phyloP scores from a whole-genome alignment of 2,888 invertebrate species.

The Spatulosminthurus flaviceps region DNA sequence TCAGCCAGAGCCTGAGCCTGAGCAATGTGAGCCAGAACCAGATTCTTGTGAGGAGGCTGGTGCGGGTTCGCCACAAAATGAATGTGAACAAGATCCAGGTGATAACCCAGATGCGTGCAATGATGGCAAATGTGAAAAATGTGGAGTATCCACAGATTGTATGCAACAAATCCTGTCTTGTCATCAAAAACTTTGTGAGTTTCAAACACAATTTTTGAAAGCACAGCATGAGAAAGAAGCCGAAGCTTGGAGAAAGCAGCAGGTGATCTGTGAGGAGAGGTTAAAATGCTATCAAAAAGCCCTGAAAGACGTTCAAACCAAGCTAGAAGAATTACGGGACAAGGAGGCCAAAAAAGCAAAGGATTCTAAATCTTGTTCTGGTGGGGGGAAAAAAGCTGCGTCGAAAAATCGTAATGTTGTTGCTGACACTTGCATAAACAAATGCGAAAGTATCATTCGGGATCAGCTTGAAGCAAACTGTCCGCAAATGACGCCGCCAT shows the following conservation, averaged over 20 bases:
- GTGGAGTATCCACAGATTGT: not conserved
- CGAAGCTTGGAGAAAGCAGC: not conserved
- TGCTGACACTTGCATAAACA: too few relatives aligned
- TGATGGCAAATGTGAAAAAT: not conserved
- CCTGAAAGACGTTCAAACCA: not conserved
- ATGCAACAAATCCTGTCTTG: not conserved
- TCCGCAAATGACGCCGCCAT: slow-evolving; percentile 14
- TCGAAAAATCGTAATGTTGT: too few relatives aligned
- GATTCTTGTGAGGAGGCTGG: not conserved
- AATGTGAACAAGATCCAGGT: not conserved
- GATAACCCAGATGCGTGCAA: not conserved
- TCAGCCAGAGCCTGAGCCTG: slow-evolving; percentile 2
- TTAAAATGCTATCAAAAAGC: slow-evolving; percentile 25
- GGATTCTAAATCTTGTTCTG: too few relatives aligned
- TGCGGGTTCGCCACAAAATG: too few relatives aligned
- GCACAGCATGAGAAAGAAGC: slow-evolving; percentile 18
- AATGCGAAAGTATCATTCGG: too few relatives aligned
- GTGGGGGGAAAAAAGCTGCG: too few relatives aligned
- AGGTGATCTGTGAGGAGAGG: slow-evolving; percentile 2
- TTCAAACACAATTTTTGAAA: not conserved
- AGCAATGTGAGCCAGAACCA: not conserved
- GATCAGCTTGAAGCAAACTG: too few relatives aligned
- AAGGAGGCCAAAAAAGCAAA: not conserved
- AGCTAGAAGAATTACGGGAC: not conserved
- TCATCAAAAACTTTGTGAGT: not conserved